Evolutionary conservation across 2,888 invertebrate genomes (phyloP), one percentile per base, ranked within the genome.

Genomic region (Aspidiotus rigidus): DNA sequence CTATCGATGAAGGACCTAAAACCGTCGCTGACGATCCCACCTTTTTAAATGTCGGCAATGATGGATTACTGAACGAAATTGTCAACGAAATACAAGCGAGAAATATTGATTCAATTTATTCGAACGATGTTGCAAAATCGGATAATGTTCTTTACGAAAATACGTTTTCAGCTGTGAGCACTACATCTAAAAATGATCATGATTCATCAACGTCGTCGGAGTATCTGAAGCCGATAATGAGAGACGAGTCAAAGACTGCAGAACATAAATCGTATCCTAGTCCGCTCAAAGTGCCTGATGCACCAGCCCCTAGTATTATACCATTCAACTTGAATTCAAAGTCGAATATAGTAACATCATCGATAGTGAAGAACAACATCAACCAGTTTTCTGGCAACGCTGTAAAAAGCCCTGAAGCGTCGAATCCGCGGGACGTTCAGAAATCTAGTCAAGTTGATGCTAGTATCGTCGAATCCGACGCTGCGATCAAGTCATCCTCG

Each of bases 101-200:
- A 44, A 92, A 92, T 77, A 86, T 89, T 53, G 91, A 92, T 74
- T 91, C 91, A 0, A 90, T 93, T 73, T 93, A 93, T 77, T 90
- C 90, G 0, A 87, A 88, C 0, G 80, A 81, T 73, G 72, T 72
- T 53, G 17, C 69, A 55, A 56, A 73, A 70, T 66, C 74, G 69
- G 70, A 72, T 9, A 74, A 74, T 15, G 77, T 77, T 54, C 74
- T 74, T 44, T 72, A 74, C 72, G 73, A 16, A 71, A 77, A 73
- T 71, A 69, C 56, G 75, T 77, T n/a, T n/a, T 76, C 75, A 74
- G 64, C 66, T 41, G 40, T 74, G 3, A 73, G 74, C 59, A 72
- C 72, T 9, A 72, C 72, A 17, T 70, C 73, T 16, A 73, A 72
- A 17, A 73, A 74, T 5, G 76, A 77, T 5, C 74, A 76, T 55